Percentiles rank a stretch among this genome's conserved stretches.
Conservation (phyloP, 2,797 vertebrate species). For the Aeoliscus strigatus region DNA sequence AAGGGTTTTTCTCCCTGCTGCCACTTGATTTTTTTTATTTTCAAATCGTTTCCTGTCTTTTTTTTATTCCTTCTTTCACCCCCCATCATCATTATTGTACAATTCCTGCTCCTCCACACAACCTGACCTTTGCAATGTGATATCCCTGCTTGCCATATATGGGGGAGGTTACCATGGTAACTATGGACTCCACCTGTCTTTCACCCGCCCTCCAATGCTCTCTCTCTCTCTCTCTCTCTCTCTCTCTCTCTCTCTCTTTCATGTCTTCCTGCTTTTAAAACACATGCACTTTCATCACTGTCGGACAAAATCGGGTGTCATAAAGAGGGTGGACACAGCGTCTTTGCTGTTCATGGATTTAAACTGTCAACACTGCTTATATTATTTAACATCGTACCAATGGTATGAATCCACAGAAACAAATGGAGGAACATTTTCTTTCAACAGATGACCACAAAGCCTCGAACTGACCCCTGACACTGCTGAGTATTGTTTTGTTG, state of each 20-base stretch:
- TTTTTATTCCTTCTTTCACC: constrained; percentile 12
- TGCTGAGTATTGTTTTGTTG: too few species aligned
- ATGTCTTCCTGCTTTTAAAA: constrained; percentile 17
- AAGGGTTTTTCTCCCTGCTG: constrained; percentile 21
- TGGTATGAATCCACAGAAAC: too few species aligned
- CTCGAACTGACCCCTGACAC: too few species aligned
- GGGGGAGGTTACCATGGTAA: constrained; percentile 81
- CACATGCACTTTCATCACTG: too few species aligned
- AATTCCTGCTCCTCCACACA: constrained; percentile 48
- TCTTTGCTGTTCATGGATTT: too few species aligned
- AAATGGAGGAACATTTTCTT: too few species aligned
- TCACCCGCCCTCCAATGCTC: constrained; percentile 26
- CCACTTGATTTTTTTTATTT: too few species aligned
- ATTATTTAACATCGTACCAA: too few species aligned
- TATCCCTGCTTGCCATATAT: constrained; percentile 72
- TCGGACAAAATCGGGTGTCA: too few species aligned
- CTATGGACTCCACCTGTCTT: constrained; percentile 87
- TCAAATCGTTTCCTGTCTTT: neutral
- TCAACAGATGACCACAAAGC: too few species aligned
- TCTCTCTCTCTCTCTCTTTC: constrained; percentile 19
- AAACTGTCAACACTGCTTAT: too few species aligned
- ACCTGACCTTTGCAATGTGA: constrained; percentile 81
- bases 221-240: constrained; percentile 11
- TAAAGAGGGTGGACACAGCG: too few species aligned
- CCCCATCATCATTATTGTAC: constrained; percentile 22